phyloP scores from a whole-genome alignment of 2,113 vertebrate species.

The Esox niger region DNA sequence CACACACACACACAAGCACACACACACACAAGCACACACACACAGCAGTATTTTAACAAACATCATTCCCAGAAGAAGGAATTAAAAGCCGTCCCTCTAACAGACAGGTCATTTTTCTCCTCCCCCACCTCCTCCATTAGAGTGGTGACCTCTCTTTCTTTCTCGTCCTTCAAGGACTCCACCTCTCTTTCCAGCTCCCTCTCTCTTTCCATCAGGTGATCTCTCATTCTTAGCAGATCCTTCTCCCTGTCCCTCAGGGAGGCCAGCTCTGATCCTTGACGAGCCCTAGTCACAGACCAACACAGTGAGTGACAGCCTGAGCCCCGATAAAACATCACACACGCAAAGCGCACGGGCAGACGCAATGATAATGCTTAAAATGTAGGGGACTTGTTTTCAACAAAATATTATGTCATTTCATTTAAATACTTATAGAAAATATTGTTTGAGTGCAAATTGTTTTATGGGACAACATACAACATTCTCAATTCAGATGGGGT shows the following conservation, averaged over 20 bases:
- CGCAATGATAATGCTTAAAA: no score
- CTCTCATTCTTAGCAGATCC: slow-evolving; percentile 52
- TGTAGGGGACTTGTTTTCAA: no score
- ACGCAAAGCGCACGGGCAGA: no score
- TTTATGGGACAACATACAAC: no score
- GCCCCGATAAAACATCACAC: not conserved
- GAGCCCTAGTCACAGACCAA: not conserved
- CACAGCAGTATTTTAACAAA: not conserved
- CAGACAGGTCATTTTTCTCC: slow-evolving; percentile 10
- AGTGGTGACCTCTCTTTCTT: slow-evolving; percentile 21
- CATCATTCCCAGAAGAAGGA: not conserved
- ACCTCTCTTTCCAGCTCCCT: slow-evolving; percentile 52
- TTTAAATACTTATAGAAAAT: no score
- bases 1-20: slow-evolving; percentile 18
- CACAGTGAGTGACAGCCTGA: slow-evolving; percentile 3
- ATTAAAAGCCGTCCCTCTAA: not conserved
- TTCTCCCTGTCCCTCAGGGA: slow-evolving; percentile 45
- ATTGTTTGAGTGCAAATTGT: no score
- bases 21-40: slow-evolving; percentile 4
- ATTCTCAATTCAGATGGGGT: no score
- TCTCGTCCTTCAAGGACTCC: slow-evolving; percentile 56
- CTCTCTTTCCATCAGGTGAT: slow-evolving; percentile 54
- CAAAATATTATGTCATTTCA: no score
- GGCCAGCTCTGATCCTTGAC: slow-evolving; percentile 48
- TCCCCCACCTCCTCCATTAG: slow-evolving; percentile 71